A percentile compares a stretch with the other conserved stretches of the same genome.
Evolutionary conservation across 2,797 vertebrate species (phyloP).

Genomic region (Centropyge bicolor): DNA sequence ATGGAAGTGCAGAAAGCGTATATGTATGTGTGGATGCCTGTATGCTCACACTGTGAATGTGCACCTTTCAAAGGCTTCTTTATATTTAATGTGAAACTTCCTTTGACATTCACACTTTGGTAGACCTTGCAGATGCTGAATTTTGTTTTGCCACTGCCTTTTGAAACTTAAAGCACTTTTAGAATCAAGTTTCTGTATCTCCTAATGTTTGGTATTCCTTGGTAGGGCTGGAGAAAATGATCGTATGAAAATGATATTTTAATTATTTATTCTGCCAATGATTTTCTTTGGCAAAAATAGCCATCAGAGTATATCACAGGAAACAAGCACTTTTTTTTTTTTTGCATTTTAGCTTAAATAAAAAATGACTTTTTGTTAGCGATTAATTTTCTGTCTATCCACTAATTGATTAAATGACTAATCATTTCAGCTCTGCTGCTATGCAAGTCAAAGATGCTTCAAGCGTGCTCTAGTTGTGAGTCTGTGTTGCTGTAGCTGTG

Average conservation of each 20-base stretch:
- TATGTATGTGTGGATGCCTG: neutral
- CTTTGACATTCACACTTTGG: neutral
- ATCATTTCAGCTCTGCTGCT: neutral
- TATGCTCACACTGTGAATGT: neutral
- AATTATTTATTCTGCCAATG: neutral
- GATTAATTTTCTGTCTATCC: neutral
- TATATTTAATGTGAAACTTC: neutral
- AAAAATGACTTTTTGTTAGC: neutral
- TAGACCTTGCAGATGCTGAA: neutral
- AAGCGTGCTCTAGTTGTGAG: neutral
- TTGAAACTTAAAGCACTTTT: neutral
- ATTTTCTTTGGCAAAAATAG: neutral
- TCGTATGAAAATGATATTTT: too few relatives aligned
- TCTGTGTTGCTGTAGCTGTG: neutral
- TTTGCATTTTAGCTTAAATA: neutral
- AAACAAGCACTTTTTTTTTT: neutral
- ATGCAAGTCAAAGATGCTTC: neutral
- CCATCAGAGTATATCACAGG: too few relatives aligned
- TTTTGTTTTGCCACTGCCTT: neutral
- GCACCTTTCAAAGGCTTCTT: slow-evolving; percentile 2
- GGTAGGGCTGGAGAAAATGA: neutral
- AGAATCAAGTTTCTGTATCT: neutral
- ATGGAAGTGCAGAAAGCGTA: slow-evolving; percentile 18
- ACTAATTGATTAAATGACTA: neutral
- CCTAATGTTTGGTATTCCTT: neutral